Conservation (phyloP, 2,113 vertebrate species). For the Gavia stellata region DNA sequence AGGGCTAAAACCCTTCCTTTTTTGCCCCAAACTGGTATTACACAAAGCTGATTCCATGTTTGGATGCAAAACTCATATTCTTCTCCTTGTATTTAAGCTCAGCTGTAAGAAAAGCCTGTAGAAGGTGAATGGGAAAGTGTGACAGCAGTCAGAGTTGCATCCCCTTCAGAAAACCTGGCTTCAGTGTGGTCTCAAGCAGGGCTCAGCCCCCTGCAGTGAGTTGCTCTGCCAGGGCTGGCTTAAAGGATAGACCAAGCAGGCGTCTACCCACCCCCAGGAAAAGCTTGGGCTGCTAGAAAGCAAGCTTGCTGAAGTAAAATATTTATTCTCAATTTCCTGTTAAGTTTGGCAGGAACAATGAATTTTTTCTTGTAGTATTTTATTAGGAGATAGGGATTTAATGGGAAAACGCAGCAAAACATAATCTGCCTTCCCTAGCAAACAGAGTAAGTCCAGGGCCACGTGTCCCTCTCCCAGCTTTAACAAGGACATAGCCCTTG, state of each 20-base stretch:
- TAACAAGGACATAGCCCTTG: background rate
- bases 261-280: constrained; percentile 32
- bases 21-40: background rate
- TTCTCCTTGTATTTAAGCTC: background rate
- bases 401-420: constrained; percentile 37
- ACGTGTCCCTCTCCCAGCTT: background rate
- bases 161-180: background rate
- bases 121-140: background rate
- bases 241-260: constrained; percentile 44
- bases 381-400: constrained; percentile 58
- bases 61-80: background rate
- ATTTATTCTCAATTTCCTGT: constrained; percentile 64
- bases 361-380: constrained; percentile 28
- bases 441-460: background rate
- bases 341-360: constrained; percentile 46
- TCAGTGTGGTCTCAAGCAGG: constrained; percentile 1
- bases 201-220: background rate
- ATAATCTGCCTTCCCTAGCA: background rate
- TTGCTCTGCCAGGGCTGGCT: constrained; percentile 44
- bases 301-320: constrained; percentile 43
- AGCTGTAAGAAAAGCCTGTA: background rate
- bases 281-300: constrained; percentile 9
- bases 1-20: background rate
- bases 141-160: background rate
- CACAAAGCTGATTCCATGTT: background rate